Base-by-base conservation (phyloP, 2,797 vertebrate genomes). In the Coilia nasus region DNA sequence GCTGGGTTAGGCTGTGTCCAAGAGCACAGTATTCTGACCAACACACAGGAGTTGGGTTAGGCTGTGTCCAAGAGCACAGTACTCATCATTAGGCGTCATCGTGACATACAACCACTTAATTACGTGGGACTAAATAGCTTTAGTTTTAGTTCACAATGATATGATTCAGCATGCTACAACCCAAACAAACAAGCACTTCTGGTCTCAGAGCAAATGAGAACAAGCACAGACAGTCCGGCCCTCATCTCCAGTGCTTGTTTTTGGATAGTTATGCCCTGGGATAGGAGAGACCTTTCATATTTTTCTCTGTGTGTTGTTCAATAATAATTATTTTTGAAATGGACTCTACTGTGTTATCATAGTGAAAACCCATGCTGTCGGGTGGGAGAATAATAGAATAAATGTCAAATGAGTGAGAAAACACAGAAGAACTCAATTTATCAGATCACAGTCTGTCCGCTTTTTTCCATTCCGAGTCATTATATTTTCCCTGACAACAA, bases 221-320 rank as follows among this genome's bases (percentile, higher is more conserved):
- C 59, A 80, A 56, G 15, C 67, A 5, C 54, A 25, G 75, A 25
- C 35, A 81, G 54, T 59, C 75, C 75, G 62, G 57, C 25, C 47
- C 28, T 28, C 67, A 47, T 87, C 57, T 80, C 31, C 41, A 62
- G 59, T 10, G 28, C 28, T 83, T 85, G 60, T 2, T 35, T 28
- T 85, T 81, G 78, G 81, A 87, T 67, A 81, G 10, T 28, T 19
- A 60, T 44, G 86, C 88, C 59, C 46, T 83, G n/a, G 81, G 83
- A 87, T 64, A 84, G 6, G 21, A n/a, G 0, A 84, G 71, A 21
- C 81, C 57, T 83, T 87, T 86, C 67, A 47, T 1, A 56, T 35
- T 60, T 35, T 60, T 83, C 62, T 31, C 56, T 83, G 47, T 47
- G 31, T 23, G 41, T 62, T 86, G 85, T 47, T 60, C 75, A 54